Conservation (phyloP, 1,140 invertebrate genomes). For the Heliconius hermathena region DNA sequence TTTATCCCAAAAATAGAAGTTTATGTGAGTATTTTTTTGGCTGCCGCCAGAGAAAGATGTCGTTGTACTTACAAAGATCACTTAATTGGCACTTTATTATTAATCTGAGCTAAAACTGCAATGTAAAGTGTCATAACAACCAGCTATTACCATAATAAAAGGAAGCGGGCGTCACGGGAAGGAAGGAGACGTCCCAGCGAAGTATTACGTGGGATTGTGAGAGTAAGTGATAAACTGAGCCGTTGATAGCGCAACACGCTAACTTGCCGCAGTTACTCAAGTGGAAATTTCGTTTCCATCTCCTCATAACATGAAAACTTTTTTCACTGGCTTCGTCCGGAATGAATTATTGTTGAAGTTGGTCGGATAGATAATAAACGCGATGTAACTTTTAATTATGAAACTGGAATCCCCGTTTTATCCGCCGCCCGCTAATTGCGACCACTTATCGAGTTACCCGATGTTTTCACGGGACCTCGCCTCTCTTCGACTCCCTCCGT, state of each 20-base stretch:
- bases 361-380: slow-evolving; percentile 43
- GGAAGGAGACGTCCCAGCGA: not conserved
- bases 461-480: slow-evolving; percentile 30
- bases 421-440: slow-evolving; percentile 38
- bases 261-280: slow-evolving; percentile 27
- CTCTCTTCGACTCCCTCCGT: not conserved
- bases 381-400: slow-evolving; percentile 49
- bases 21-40: no score
- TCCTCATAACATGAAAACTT: slow-evolving; percentile 27
- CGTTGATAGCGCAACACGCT: slow-evolving; percentile 23
- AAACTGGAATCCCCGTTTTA: slow-evolving; percentile 38
- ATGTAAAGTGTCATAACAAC: not conserved
- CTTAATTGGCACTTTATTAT: slow-evolving; percentile 1
- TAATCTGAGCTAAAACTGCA: slow-evolving; percentile 7
- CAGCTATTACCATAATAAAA: not conserved
- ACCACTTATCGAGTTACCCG: slow-evolving; percentile 44
- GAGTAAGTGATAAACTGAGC: slow-evolving; percentile 20
- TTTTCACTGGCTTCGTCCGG: slow-evolving; percentile 31
- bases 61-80: not conserved
- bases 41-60: no score
- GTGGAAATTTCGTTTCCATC: slow-evolving; percentile 27
- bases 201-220: not conserved
- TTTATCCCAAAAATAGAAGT: no score
- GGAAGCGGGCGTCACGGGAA: not conserved
- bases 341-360: slow-evolving; percentile 47